A percentile compares a stretch with the other conserved stretches of the same genome.
Evolutionary conservation across 53 echinoderm and acorn worm species (phyloP).

Genomic region (Paelopatides confundens): DNA sequence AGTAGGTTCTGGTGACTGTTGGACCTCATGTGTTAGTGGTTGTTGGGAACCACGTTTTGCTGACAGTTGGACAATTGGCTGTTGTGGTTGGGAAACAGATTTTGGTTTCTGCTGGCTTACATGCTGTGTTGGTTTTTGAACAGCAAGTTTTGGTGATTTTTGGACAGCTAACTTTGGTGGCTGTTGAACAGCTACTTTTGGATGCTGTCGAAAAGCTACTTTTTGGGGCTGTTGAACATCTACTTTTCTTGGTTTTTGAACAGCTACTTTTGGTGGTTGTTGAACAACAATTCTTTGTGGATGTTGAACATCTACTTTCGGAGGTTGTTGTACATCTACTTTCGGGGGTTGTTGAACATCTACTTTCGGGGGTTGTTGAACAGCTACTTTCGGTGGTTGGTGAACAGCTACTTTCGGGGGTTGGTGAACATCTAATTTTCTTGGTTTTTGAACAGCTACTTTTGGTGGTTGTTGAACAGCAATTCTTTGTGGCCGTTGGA

Average conservation of each 20-base stretch:
- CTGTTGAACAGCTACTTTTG: neutral
- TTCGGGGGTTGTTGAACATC: no score
- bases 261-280: neutral
- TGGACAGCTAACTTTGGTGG: neutral
- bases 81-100: no score
- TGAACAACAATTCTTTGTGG: neutral
- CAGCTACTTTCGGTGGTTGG: no score
- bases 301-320: neutral
- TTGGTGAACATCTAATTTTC: no score
- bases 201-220: neutral
- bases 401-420: no score
- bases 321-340: neutral
- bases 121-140: no score
- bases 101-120: no score
- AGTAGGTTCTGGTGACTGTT: no score
- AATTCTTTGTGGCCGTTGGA: neutral
- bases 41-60: no score
- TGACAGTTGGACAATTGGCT: no score
- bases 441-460: neutral
- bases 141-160: neutral
- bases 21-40: no score
- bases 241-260: neutral
- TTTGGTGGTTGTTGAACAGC: neutral
- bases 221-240: neutral
- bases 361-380: no score